Evolutionary conservation across 2,888 invertebrate species (phyloP), one percentile per base, ranked within the genome.

Genomic region (Lasioglossum leucozonium): DNA sequence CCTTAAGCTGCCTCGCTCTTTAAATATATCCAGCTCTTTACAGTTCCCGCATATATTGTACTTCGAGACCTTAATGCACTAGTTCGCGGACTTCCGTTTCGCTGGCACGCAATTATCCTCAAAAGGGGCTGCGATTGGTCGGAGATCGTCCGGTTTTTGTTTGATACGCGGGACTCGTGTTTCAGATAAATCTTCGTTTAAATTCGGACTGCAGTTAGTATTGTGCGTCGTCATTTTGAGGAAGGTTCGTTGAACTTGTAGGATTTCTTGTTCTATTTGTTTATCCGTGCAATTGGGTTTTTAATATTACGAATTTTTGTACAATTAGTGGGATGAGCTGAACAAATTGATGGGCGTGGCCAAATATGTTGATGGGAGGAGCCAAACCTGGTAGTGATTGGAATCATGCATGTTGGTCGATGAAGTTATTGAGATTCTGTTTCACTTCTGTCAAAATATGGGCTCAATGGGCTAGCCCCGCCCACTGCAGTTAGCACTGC

Each of bases 1-100:
- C 58, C 42, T n/a, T 47, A 11, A 72, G 40, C 58, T 34, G n/a
- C 18, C 26, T 40, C n/a, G n/a, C 55, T 16, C 40, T 51, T 74
- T 16, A 42, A 79, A 37, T 30, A 69, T 30, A 34, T 72, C 40
- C 82, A 58, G 42, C 13, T 62, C 58, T 67, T 37, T 67, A 11
- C 67, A 22, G 10, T 4, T 37, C 67, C 67, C 67, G 67, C 67
- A 67, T 67, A 67, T 67, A 67, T 67, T 40, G 67, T 67, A 67
- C 67, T 67, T 67, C 40, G 65, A 37, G 67, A 67, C 40, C 67
- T 37, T 37, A 67, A 67, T 67, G 67, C 67, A 40, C 67, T n/a
- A 67, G 34, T 37, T 67, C 67, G 22, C 37, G 22, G 67, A 67
- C 37, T 67, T 37, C 67, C 37, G 22, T 11, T 37, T 22, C 37